Evolutionary conservation across 2,797 vertebrate species (phyloP).

Genomic region (Tenualosa thibaudeaui): DNA sequence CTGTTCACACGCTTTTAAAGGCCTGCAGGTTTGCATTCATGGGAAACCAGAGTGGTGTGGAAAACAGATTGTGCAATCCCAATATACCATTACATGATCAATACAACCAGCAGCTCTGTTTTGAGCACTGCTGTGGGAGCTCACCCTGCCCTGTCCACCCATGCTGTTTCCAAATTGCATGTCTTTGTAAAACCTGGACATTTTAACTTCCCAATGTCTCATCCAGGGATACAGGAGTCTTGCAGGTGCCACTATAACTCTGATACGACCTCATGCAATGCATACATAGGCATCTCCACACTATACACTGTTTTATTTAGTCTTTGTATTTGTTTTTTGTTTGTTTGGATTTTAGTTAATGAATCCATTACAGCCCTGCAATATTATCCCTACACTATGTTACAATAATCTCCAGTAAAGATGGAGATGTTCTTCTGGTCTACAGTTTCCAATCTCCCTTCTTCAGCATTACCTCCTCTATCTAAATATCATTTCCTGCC

Average conservation of each 20-base stretch:
- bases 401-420: no score
- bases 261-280: no score
- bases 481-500: no score
- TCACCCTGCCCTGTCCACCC: not conserved
- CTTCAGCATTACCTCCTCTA: no score
- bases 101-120: not conserved
- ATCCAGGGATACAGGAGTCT: not conserved
- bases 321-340: no score
- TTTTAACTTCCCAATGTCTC: not conserved
- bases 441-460: no score
- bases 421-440: no score
- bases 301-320: no score
- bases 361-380: no score
- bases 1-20: not conserved
- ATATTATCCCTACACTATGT: no score
- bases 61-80: not conserved
- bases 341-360: no score
- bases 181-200: not conserved
- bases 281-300: no score
- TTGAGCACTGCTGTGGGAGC: not conserved
- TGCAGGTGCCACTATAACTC: not conserved
- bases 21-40: not conserved
- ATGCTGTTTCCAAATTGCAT: not conserved
- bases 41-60: not conserved
- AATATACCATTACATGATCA: not conserved